Evolutionary conservation across 2,113 vertebrate genomes (phyloP), one percentile per base, ranked within the genome.

Genomic region (Lonchura striata): DNA sequence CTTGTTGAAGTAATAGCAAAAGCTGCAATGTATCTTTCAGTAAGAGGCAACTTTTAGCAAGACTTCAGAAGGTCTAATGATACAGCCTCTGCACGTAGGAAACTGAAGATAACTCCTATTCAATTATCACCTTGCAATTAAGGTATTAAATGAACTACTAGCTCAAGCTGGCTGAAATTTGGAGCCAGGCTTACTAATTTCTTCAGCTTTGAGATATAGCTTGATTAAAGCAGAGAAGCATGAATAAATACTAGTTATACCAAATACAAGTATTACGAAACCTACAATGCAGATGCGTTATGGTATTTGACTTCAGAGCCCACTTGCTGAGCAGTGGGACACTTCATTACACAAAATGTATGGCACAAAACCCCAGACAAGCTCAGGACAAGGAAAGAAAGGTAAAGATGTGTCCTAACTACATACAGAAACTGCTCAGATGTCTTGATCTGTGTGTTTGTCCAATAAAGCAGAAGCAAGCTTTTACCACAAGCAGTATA

Each of bases 101-200:
- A 94, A 61, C 82, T 69, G 53, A 95, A 57, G 66, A 88, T 41
- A 82, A 52, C 39, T 82, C 57, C 75, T 82, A 65, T 76, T 95
- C 79, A 96, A 72, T 82, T 90, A 95, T 72, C 82, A 90, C 90
- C 63, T 92, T 82, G 66, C 90, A 96, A 92, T 88, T 85, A 90
- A 82, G 59, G 30, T 85, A 85, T 54, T 93, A 92, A 93, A 69
- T 42, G 25, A 96, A 82, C 25, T 12, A 85, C 41, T 28, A 90
- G 46, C 35, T 90, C 74, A 79, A 93, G 49, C n/a, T 68, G 54
- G 37, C 46, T 81, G 46, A 86, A 91, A 81, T 81, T 42, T 74
- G 30, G 52, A 92, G 65, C 27, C 47, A 91, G 63, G 77, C 42
- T 74, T 78, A 78, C 42, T 33, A 81, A 95, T 24, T 66, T 74